These are phyloP conservation scores for Himalopsyche kuldschensis DNA, from an alignment of 2,888 invertebrate genomes.

Conservation along the genomic window DNA sequence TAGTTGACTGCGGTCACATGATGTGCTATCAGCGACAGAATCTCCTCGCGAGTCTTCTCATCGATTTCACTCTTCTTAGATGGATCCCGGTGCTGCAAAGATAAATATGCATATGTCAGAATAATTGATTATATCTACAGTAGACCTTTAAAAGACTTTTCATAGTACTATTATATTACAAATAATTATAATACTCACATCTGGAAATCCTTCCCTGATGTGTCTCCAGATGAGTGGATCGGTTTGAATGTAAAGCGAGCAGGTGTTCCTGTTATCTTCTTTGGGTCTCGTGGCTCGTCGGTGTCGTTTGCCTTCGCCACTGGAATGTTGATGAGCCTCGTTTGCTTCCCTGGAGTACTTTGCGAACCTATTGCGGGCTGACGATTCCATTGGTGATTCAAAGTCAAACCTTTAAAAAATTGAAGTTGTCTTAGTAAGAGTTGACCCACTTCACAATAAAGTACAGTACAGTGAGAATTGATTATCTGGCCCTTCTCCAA, in stretches of 20 bases:
- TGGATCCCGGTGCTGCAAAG: constrained; percentile 70
- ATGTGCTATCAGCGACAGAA: constrained; percentile 94
- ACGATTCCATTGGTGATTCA: constrained; percentile 14
- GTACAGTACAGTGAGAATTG: too few relatives aligned
- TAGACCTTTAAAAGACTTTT: too few relatives aligned
- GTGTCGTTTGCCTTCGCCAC: constrained; percentile 48
- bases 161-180: too few relatives aligned
- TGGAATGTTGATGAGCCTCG: constrained; percentile 47
- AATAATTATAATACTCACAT: constrained; percentile 60
- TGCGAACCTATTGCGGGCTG: constrained; percentile 36
- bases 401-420: constrained; percentile 25
- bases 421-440: neutral
- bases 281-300: constrained; percentile 62
- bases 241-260: constrained; percentile 95
- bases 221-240: constrained; percentile 98
- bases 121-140: too few relatives aligned
- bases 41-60: constrained; percentile 94
- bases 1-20: constrained; percentile 98
- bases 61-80: constrained; percentile 69
- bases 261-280: constrained; percentile 82
- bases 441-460: too few relatives aligned
- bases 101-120: neutral
- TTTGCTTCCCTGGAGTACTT: constrained; percentile 82
- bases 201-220: constrained; percentile 79
- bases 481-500: too few relatives aligned